Evolutionary conservation across 2,113 vertebrate species (phyloP).

Genomic region (Nycticryphes semicollaris): DNA sequence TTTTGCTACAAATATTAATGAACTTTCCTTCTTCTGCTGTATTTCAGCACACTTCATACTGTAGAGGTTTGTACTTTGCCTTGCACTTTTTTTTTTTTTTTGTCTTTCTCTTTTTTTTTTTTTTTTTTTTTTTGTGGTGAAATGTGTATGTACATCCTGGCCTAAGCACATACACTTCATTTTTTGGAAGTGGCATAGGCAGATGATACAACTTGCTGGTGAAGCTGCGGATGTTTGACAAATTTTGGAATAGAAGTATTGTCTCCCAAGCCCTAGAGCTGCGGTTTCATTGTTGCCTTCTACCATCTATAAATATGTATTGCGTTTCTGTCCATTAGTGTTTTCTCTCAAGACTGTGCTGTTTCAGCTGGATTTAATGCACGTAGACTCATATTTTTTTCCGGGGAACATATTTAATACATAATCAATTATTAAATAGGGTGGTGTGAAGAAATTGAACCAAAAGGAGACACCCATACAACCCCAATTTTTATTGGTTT

Average conservation of each 20-base stretch:
- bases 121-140: not conserved
- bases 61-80: not conserved
- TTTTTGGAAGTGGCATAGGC: not conserved
- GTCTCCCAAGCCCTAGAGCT: not conserved
- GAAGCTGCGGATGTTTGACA: not conserved
- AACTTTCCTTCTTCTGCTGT: not conserved
- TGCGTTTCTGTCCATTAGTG: not conserved
- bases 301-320: not conserved
- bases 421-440: conserved; percentile 47
- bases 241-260: not conserved
- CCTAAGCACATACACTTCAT: not conserved
- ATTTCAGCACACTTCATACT: not conserved
- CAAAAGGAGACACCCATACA: conserved; percentile 28
- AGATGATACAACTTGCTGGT: not conserved
- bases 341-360: conserved; percentile 29
- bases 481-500: conserved; percentile 37
- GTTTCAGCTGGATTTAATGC: conserved; percentile 58
- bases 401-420: conserved; percentile 32
- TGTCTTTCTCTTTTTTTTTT: not conserved
- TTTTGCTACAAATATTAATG: not conserved
- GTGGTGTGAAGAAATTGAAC: conserved; percentile 9
- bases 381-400: not conserved
- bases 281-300: not conserved
- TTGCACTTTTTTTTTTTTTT: not conserved
- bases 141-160: not conserved